These are phyloP conservation scores for Caenorhabditis plicata DNA, from an alignment of 2,888 invertebrate species.

Conservation along the genomic window DNA sequence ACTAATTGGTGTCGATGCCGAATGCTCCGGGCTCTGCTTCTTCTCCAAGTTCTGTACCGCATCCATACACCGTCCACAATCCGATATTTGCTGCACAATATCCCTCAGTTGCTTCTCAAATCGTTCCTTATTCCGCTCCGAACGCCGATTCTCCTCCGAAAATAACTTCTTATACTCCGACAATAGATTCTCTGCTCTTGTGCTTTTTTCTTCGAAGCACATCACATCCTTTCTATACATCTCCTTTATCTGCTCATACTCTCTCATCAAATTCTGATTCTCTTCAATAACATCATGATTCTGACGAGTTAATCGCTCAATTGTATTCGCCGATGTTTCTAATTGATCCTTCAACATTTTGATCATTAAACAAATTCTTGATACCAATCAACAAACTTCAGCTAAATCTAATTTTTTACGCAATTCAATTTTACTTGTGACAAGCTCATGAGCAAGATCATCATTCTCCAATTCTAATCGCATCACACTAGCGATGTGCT, in stretches of 20 bases:
- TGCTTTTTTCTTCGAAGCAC: conserved; percentile 64
- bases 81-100: conserved; percentile 43
- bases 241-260: conserved; percentile 71
- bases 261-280: conserved; percentile 73
- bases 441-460: conserved; percentile 71
- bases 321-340: conserved; percentile 32
- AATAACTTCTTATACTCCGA: conserved; percentile 56
- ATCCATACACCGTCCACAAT: conserved; percentile 46
- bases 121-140: conserved; percentile 48
- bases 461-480: conserved; percentile 73
- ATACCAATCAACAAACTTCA: conserved; percentile 45
- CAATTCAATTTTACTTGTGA: conserved; percentile 71
- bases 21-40: conserved; percentile 34
- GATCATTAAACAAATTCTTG: background rate
- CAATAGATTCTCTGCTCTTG: conserved; percentile 64
- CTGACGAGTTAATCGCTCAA: conserved; percentile 65
- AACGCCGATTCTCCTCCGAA: conserved; percentile 46
- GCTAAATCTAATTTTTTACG: conserved; percentile 69
- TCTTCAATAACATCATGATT: conserved; percentile 77
- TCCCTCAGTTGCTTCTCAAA: conserved; percentile 51
- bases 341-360: conserved; percentile 30
- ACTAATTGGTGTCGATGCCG: conserved; percentile 11
- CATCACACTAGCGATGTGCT: conserved; percentile 68
- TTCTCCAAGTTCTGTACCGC: conserved; percentile 45
- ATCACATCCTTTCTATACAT: conserved; percentile 77